Conservation (phyloP, 2,888 invertebrate species). For the Drosophila basisetae region DNA sequence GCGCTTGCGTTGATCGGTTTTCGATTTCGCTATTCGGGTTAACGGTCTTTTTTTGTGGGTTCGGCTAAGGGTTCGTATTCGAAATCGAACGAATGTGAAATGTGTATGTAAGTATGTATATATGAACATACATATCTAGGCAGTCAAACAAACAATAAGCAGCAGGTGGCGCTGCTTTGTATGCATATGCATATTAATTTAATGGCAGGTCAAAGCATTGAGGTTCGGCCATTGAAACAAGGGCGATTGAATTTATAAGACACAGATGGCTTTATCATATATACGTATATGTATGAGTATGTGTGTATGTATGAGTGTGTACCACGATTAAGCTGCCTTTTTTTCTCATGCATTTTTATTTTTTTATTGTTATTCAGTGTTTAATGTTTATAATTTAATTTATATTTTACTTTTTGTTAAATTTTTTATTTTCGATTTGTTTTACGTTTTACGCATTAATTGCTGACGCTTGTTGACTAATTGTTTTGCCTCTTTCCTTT, state of each 20-base stretch:
- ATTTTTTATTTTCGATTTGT: neutral
- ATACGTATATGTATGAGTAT: conserved; percentile 1
- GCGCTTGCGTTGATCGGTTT: neutral
- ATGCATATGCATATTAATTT: neutral
- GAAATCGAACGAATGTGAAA: conserved; percentile 12
- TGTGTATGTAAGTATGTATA: conserved; percentile 4
- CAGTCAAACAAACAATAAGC: neutral
- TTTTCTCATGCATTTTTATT: neutral
- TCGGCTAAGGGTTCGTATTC: conserved; percentile 1
- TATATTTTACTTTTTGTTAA: neutral
- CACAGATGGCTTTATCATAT: neutral
- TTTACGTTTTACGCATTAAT: neutral
- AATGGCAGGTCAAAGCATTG: conserved; percentile 13
- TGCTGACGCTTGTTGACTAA: neutral
- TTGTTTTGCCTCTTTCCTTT: neutral
- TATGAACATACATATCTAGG: neutral
- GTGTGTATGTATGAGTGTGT: conserved; percentile 8
- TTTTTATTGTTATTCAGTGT: neutral
- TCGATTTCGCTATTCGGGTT: neutral
- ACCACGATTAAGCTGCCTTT: conserved; percentile 1
- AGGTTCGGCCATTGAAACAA: conserved; percentile 15
- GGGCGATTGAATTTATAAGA: conserved; percentile 14
- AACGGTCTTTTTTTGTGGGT: neutral
- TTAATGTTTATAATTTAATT: neutral
- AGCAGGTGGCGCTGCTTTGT: neutral